Conservation (phyloP, 2,797 vertebrate genomes). For the Vespertilio murinus region DNA sequence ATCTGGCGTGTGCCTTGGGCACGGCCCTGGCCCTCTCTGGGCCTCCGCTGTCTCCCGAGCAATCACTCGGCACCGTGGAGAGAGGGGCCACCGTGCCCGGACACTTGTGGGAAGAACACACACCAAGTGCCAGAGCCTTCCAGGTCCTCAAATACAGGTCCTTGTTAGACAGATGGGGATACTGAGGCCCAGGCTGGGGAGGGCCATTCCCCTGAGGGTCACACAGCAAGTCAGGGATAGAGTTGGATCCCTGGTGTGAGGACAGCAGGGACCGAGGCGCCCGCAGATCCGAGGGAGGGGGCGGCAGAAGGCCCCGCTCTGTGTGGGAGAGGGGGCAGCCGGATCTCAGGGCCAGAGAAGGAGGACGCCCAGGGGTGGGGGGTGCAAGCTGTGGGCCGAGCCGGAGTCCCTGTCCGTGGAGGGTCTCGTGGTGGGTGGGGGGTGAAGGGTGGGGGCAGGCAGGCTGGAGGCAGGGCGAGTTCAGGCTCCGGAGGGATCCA, state of each 20-base stretch:
- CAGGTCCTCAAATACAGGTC: not conserved
- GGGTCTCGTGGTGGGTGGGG: not conserved
- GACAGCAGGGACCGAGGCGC: not conserved
- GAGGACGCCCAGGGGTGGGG: not conserved
- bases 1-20: not conserved
- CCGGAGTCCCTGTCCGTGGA: fast-evolving
- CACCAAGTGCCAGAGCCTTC: not conserved
- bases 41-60: not conserved
- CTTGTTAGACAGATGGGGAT: not conserved
- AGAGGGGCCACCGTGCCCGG: not conserved
- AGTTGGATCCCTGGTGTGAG: not conserved
- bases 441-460: not conserved
- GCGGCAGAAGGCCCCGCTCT: not conserved
- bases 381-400: not conserved
- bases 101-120: not conserved
- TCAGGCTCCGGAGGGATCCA: not conserved
- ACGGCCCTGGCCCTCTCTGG: not conserved
- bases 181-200: not conserved
- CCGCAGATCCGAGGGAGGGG: not conserved
- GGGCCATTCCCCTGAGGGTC: not conserved
- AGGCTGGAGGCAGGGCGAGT: fast-evolving
- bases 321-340: not conserved
- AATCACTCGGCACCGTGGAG: not conserved
- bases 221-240: not conserved
- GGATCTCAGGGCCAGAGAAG: not conserved